Evolutionary conservation across 2,888 invertebrate genomes (phyloP), one percentile per base, ranked within the genome.

Genomic region (Dolichopus griseipennis): DNA sequence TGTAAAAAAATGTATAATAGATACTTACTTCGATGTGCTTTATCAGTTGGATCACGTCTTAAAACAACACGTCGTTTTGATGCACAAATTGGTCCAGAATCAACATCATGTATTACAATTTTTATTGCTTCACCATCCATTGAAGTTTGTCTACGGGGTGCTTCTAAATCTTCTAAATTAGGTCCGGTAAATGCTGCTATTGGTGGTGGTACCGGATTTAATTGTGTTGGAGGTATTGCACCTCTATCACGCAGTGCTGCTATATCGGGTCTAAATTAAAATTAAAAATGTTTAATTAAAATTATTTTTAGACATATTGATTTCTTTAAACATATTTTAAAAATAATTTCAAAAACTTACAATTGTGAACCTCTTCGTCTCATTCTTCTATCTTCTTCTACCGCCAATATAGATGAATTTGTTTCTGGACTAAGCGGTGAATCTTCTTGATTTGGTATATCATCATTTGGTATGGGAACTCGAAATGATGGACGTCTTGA

Each of bases 61-160:
- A 93, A 82, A 15, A 89, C 83, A 67, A 93, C 90, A 73, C 92
- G 85, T 69, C 90, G 85, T 73, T 91, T 91, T 37, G 91, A 85
- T 73, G 85, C 84, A 73, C 86, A 83, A 68, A 84, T 82, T 70
- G 86, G 83, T 61, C 86, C 87, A 70, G 91, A 91, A 80, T 95
- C 94, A 18, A 95, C 94, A 79, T 95, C 94, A 77, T 95, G 93
- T 75, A 95, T 95, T 73, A 95, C 93, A 73, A 95, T 95, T 79
- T 93, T 90, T 75, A 95, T 95, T 72, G 93, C 93, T 79, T 95
- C 94, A 1, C 94, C 94, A 76, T 94, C 94, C 70, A 91, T 91
- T 22, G 93, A 92, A 76, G 92, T 91, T 77, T 94, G 93, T 7
- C 93, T 84, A 64, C 91, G 81, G 6, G 85, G 84, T 61, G 87